phyloP scores from a whole-genome alignment of 2,888 invertebrate species.

The Sinotaia quadrata region DNA sequence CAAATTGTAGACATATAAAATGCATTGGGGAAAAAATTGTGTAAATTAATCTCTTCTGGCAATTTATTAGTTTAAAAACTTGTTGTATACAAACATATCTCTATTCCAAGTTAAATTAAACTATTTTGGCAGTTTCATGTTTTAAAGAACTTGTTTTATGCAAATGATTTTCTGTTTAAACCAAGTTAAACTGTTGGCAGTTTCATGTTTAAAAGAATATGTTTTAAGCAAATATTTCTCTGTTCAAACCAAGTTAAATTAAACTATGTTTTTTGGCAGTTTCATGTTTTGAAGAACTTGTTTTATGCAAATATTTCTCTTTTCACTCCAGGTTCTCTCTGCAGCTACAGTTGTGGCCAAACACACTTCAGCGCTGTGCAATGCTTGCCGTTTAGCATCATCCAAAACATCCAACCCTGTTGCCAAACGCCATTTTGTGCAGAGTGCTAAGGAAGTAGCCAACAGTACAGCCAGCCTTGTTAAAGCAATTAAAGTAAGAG shows the following conservation, averaged over 20 bases:
- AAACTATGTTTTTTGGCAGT: not conserved
- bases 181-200: not conserved
- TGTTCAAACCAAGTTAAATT: not conserved
- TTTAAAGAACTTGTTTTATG: too few species aligned
- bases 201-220: too few species aligned
- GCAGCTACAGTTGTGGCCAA: slow-evolving; percentile 96
- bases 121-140: too few species aligned
- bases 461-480: slow-evolving; percentile 95
- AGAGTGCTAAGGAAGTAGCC: slow-evolving; percentile 97
- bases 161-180: too few species aligned
- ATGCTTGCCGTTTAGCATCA: slow-evolving; percentile 93
- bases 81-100: too few species aligned
- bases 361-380: slow-evolving; percentile 95
- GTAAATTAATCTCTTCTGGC: too few species aligned
- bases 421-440: slow-evolving; percentile 96
- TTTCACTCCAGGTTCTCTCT: slow-evolving; percentile 81
- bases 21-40: too few species aligned
- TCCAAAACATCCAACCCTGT: slow-evolving; percentile 90
- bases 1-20: too few species aligned
- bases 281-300: not conserved
- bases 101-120: too few species aligned
- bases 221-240: too few species aligned
- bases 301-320: not conserved
- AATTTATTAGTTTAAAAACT: too few species aligned
- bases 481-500: slow-evolving; percentile 89